Conservation (phyloP, 2,888 invertebrate genomes). For the Mythimna impura region DNA sequence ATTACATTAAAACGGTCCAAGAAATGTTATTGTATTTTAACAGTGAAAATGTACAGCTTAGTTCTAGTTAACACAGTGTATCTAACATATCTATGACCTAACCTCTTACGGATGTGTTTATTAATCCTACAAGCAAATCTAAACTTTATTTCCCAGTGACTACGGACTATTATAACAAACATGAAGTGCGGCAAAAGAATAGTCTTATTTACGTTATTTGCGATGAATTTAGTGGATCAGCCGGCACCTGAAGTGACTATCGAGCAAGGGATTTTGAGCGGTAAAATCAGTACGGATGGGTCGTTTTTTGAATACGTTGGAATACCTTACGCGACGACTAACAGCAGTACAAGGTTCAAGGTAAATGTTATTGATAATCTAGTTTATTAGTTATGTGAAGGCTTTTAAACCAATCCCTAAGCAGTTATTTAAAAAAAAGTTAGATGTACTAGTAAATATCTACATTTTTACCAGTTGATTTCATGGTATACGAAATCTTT, state of each 20-base stretch:
- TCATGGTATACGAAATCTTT: slow-evolving; percentile 37
- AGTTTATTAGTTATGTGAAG: background rate
- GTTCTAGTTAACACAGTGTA: background rate
- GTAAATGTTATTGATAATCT: slow-evolving; percentile 66
- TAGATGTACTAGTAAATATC: too few relatives aligned
- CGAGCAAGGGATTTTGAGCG: slow-evolving; percentile 83
- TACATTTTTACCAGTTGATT: background rate
- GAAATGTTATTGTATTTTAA: background rate
- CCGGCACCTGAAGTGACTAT: slow-evolving; percentile 83
- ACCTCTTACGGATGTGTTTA: slow-evolving; percentile 33
- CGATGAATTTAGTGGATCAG: slow-evolving; percentile 83
- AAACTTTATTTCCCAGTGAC: background rate
- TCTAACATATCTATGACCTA: slow-evolving; percentile 30
- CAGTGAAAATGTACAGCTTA: background rate
- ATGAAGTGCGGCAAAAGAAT: slow-evolving; percentile 78
- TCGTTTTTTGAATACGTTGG: slow-evolving; percentile 83
- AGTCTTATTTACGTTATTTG: slow-evolving; percentile 81
- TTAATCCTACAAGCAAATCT: slow-evolving; percentile 12
- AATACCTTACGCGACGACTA: slow-evolving; percentile 83
- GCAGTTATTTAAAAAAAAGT: background rate
- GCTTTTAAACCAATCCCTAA: background rate
- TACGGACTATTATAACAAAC: slow-evolving; percentile 47
- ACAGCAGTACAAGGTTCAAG: slow-evolving; percentile 81
- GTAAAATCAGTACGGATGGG: slow-evolving; percentile 82
- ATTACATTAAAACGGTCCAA: background rate